Conservation (phyloP, 2,113 vertebrate species). For the Mandrillus leucophaeus region DNA sequence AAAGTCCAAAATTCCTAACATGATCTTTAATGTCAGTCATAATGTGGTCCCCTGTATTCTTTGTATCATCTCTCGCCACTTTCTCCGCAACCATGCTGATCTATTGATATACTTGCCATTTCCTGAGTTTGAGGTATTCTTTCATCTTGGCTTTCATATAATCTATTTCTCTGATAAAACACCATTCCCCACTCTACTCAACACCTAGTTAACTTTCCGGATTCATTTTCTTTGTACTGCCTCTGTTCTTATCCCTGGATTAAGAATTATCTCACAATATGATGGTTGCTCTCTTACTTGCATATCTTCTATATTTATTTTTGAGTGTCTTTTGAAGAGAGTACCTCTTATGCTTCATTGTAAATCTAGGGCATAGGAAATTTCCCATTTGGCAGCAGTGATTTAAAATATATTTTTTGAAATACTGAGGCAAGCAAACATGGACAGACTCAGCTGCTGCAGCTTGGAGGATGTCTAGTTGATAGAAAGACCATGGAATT, state of each 20-base stretch:
- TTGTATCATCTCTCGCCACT: not conserved
- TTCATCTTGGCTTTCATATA: not conserved
- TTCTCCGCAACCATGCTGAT: not conserved
- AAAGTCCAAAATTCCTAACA: not conserved
- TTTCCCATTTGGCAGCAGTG: not conserved
- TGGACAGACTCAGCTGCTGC: not conserved
- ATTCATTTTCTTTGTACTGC: not conserved
- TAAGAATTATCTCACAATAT: not conserved
- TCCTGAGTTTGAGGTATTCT: not conserved
- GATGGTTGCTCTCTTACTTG: not conserved
- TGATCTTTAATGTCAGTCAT: not conserved
- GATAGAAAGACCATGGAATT: not conserved
- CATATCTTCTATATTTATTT: not conserved
- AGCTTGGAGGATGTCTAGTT: not conserved
- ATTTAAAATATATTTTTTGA: not conserved
- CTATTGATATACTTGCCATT: not conserved
- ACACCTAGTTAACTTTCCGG: not conserved
- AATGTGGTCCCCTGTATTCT: not conserved
- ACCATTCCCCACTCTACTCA: not conserved
- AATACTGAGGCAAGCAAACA: not conserved
- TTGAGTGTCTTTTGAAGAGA: not conserved
- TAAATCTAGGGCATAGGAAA: not conserved
- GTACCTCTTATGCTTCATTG: not conserved
- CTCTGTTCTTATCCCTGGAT: not conserved
- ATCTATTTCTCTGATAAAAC: not conserved